Evolutionary conservation across 1,140 invertebrate genomes (phyloP).

Genomic region (Nebria ingens): DNA sequence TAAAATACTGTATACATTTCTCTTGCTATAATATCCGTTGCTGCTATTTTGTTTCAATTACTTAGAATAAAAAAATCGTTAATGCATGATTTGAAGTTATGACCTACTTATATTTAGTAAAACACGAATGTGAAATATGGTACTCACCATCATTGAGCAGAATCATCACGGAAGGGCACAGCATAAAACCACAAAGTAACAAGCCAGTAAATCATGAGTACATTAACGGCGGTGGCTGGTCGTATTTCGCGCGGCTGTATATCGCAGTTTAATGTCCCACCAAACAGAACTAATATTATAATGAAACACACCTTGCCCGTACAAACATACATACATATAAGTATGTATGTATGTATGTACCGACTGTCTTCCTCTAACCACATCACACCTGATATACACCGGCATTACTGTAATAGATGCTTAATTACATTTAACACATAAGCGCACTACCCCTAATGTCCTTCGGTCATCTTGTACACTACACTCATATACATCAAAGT

Average conservation of each 20-base stretch:
- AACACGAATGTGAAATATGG: too few relatives aligned
- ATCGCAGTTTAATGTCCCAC: background rate
- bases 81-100: too few relatives aligned
- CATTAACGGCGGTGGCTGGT: background rate
- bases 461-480: too few relatives aligned
- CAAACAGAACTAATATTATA: background rate
- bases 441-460: too few relatives aligned
- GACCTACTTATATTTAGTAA: background rate
- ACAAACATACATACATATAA: too few relatives aligned
- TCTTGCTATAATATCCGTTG: too few relatives aligned
- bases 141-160: background rate
- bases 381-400: background rate
- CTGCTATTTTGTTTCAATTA: too few relatives aligned
- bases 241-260: background rate
- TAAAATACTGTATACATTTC: too few relatives aligned
- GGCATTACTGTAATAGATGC: background rate
- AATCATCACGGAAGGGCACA: background rate
- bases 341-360: too few relatives aligned
- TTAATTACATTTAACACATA: background rate
- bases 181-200: background rate
- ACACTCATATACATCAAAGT: too few relatives aligned
- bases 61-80: too few relatives aligned
- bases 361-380: background rate
- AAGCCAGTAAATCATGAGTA: background rate
- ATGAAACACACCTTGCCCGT: background rate